Evolutionary conservation across 30 jellyfish, hydroid and myxozoan genomes (phyloP), one percentile per base, ranked within the genome.

Genomic region (Nemopilema nomurai): DNA sequence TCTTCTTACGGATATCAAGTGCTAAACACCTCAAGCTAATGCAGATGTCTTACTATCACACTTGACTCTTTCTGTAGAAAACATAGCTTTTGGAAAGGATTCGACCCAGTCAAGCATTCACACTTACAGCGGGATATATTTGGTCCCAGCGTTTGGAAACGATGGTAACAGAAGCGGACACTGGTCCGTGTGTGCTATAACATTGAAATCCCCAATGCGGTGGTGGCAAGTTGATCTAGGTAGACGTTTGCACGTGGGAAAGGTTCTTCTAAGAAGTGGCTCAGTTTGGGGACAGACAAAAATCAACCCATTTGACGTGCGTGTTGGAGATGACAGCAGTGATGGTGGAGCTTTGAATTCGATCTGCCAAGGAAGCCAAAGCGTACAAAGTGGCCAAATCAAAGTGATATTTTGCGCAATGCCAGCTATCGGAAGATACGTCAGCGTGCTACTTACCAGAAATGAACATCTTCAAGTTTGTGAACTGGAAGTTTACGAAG

Each of bases 111-210:
- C 52, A 0, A 18, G 25, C 21, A 23, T 18, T 13, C 13, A 49
- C 18, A 4, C 0, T 49, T 19, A 1, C 24, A 0, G 1, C 0
- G 51, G 74, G 0, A 1, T 0, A 4, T 0, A 21, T 0, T 23
- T 22, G 7, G 18, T 7, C 16, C 9, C 7, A 67, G 33, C 0
- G 30, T 67, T 23, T 32, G 76, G 51, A 4, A 67, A 67, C 76
- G 76, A 67, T 23, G 76, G 76, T 6, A 67, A 22, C 76, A 67
- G 51, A 67, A 67, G 17, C 76, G 76, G 76, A 67, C 31, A 19
- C 28, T 22, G 20, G 19, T 1, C 0, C 1, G 21, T 23, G 4
- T 67, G 76, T 32, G 76, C 76, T 19, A 67, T 23, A 23, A 67
- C 76, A 20, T 23, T 0, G 8, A 0, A 24, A 0, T 13, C 72